phyloP scores from a whole-genome alignment of 2,113 vertebrate species.

The crab-eating macaque (Macaca fascicularis) region DNA sequence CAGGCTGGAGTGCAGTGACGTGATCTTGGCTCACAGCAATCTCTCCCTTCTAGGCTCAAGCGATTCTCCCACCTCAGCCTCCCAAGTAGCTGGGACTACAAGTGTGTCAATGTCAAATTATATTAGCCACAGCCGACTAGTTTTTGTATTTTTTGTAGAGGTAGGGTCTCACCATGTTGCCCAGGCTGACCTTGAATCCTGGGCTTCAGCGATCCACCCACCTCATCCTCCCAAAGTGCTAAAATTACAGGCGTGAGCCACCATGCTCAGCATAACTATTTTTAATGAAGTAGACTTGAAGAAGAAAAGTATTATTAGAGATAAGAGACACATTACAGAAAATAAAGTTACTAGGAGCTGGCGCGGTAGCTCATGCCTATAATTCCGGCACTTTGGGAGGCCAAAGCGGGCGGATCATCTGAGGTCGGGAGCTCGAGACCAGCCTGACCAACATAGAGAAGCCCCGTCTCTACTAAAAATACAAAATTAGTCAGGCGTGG shows the following conservation, averaged over 20 bases:
- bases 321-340: background rate
- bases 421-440: too few relatives aligned
- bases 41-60: background rate
- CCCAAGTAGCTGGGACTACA: background rate
- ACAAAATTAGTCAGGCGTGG: too few relatives aligned
- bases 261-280: background rate
- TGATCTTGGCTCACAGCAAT: background rate
- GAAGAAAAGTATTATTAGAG: background rate
- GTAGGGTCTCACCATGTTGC: background rate
- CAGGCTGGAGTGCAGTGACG: background rate
- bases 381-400: too few relatives aligned
- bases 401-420: too few relatives aligned
- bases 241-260: background rate
- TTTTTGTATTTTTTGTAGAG: background rate
- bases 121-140: background rate
- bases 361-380: too few relatives aligned
- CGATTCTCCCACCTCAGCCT: background rate
- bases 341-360: background rate
- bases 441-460: too few relatives aligned
- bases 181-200: background rate
- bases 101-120: background rate
- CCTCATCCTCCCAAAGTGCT: background rate
- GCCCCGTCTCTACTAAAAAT: too few relatives aligned
- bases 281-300: background rate
- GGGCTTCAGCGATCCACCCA: rapidly evolving